Evolutionary conservation across 2,888 invertebrate species (phyloP).

Genomic region (Cyaniris semiargus): DNA sequence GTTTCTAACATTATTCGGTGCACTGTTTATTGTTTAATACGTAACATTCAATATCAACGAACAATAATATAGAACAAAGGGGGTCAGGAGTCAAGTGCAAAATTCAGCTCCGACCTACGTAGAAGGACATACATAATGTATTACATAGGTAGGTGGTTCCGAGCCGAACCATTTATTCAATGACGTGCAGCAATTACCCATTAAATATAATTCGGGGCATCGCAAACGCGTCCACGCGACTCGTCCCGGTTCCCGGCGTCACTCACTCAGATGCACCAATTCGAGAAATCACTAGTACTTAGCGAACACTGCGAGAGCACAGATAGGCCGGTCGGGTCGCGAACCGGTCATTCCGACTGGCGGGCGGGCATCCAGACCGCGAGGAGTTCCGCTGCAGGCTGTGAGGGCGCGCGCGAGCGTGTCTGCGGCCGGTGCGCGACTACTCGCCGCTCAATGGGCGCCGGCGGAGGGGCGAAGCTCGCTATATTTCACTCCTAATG

Average conservation of each 20-base stretch:
- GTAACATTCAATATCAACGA: not conserved
- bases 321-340: slow-evolving; percentile 57
- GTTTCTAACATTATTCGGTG: not conserved
- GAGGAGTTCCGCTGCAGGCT: slow-evolving; percentile 50
- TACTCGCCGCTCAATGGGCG: slow-evolving; percentile 70
- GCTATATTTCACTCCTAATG: slow-evolving; percentile 68
- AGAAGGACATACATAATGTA: slow-evolving; percentile 64
- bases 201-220: slow-evolving; percentile 79
- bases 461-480: slow-evolving; percentile 78
- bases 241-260: slow-evolving; percentile 70
- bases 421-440: slow-evolving; percentile 75
- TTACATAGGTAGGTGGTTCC: slow-evolving; percentile 62
- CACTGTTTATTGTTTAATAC: not conserved
- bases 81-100: slow-evolving; percentile 67
- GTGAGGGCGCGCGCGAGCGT: slow-evolving; percentile 73
- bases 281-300: slow-evolving; percentile 65
- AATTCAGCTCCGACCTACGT: slow-evolving; percentile 68
- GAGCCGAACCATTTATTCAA: slow-evolving; percentile 73
- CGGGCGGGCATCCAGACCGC: slow-evolving; percentile 51
- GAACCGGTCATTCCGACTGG: slow-evolving; percentile 65
- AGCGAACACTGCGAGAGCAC: slow-evolving; percentile 63
- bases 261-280: slow-evolving; percentile 77
- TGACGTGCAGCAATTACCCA: slow-evolving; percentile 80
- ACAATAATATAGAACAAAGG: slow-evolving; percentile 58
- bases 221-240: slow-evolving; percentile 64